Percentiles rank a stretch among this genome's conserved stretches.
Evolutionary conservation across 2,113 vertebrate genomes (phyloP).

Genomic region (Dasyprocta punctata): DNA sequence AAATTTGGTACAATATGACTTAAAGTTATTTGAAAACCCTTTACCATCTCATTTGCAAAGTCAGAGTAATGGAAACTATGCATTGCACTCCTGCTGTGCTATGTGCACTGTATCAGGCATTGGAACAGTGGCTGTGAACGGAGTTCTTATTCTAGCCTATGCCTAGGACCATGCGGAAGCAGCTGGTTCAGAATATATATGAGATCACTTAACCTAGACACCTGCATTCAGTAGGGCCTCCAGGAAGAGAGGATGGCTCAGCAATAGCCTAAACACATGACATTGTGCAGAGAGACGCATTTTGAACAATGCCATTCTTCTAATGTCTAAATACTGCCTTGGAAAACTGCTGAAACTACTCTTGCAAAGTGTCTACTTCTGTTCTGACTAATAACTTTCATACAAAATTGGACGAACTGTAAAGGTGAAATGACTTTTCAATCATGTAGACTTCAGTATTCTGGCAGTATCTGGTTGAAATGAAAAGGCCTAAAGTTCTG

Average conservation of each 20-base stretch:
- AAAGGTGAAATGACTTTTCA: slow-evolving; percentile 7
- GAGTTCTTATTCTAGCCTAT: neutral
- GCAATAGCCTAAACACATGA: neutral
- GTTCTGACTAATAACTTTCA: neutral
- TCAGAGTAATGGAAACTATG: neutral
- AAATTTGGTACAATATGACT: neutral
- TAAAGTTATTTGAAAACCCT: neutral
- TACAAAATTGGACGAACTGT: neutral
- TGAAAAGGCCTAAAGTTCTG: neutral
- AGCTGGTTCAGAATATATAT: neutral
- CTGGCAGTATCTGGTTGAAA: slow-evolving; percentile 9
- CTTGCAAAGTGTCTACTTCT: neutral
- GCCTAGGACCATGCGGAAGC: neutral
- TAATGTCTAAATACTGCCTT: neutral
- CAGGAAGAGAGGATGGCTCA: neutral
- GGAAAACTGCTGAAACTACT: neutral
- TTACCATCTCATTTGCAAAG: neutral
- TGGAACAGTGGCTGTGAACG: neutral
- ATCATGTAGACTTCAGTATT: neutral
- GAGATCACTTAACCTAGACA: neutral
- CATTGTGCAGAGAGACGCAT: neutral
- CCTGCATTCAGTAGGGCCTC: neutral
- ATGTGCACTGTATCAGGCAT: neutral
- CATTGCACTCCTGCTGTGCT: neutral
- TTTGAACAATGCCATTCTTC: neutral